Evolutionary conservation across 2,888 invertebrate species (phyloP), one percentile per base, ranked within the genome.

Genomic region (Formica aserva): DNA sequence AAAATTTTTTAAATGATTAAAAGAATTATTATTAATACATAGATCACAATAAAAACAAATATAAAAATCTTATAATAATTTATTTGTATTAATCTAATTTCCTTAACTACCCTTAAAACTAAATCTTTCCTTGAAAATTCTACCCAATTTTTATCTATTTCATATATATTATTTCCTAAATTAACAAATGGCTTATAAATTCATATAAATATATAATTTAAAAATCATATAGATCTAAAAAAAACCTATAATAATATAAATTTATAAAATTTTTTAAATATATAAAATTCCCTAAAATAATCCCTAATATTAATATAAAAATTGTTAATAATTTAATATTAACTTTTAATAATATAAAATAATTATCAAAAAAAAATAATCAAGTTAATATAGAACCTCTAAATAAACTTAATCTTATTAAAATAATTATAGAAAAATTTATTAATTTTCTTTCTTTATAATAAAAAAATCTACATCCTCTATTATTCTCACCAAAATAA

Each of bases 131-230:
- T 35, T 13, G 75, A 66, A 18, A 32, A 60, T 9, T 15, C 35
- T 62, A 85, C 69, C 72, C 85, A 82, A 45, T 22, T 77, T 84
- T 85, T 72, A 82, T 84, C 65, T 74, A 87, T 0, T 1, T 26
- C 6, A 22, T 55, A 57, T 0, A 8, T 8, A 1, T 13, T 1
- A 0, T 5, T 5, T 3, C 11, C 1, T 26, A 3, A 18, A 18
- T 84, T 26, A 75, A 66, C 13, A 41, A 9, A 11, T 52, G 29
- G 29, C 0, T 41, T 66, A 66, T 66, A 41, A 3, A 22, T 1
- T 11, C 4, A 22, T 0, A 22, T 0, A 32, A n/a, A 32, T 26
- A 66, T 13, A 41, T 41, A 41, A 65, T 22, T 38, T 65, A 38
- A 11, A 38, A 38, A 38, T 65, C 15, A 66, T 15, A 66, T 63